Percentiles rank a stretch among this genome's conserved stretches.
Evolutionary conservation across 2,888 invertebrate genomes (phyloP).

Genomic region (Nomada fabriciana): DNA sequence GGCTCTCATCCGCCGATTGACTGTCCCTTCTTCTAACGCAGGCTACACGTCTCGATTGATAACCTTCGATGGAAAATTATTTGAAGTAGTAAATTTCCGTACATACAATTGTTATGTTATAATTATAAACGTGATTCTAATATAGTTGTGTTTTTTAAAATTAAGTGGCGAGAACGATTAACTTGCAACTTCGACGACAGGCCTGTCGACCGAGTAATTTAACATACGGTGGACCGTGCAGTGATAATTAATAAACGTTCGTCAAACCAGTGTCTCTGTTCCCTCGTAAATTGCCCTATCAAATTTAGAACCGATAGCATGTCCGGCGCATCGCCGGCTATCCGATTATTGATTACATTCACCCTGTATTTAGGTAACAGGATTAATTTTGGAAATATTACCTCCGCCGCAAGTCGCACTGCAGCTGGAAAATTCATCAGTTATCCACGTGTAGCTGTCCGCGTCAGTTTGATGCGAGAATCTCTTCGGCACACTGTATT

Average conservation of each 20-base stretch:
- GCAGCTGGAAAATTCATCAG: constrained; percentile 92
- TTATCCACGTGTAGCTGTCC: constrained; percentile 94
- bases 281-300: constrained; percentile 32
- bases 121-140: no score
- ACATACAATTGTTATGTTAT: no score
- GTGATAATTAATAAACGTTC: constrained; percentile 30
- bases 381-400: constrained; percentile 75
- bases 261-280: background rate
- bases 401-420: constrained; percentile 96
- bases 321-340: background rate
- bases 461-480: constrained; percentile 88
- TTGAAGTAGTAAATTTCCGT: no score
- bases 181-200: background rate
- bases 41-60: constrained; percentile 91
- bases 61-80: constrained; percentile 85
- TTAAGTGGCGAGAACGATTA: background rate
- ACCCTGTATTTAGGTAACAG: background rate
- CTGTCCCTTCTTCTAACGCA: constrained; percentile 92
- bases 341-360: constrained; percentile 29
- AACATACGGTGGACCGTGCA: background rate
- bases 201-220: background rate
- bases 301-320: constrained; percentile 28
- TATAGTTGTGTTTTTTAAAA: no score
- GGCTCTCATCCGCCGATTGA: constrained; percentile 89
- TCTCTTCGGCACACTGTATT: constrained; percentile 94